Conservation (phyloP, 1,140 invertebrate genomes). For the Drosophila lowei region DNA sequence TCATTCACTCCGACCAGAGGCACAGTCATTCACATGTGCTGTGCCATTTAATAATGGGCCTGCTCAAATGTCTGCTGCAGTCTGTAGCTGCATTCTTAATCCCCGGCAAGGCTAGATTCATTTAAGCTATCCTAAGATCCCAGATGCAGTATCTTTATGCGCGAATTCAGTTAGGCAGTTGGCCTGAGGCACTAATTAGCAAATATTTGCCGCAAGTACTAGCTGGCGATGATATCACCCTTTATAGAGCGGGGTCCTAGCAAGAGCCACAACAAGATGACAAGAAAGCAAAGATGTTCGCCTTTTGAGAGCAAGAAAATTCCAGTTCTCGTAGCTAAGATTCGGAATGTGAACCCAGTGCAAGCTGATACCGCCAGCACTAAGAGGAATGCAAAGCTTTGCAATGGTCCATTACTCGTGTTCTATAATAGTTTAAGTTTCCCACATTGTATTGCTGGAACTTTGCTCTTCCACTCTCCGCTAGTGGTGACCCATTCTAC, state of each 20-base stretch:
- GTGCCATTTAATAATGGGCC: constrained; percentile 27
- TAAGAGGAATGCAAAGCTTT: background rate
- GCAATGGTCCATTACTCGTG: constrained; percentile 8
- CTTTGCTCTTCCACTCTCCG: constrained; percentile 3
- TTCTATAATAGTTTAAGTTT: background rate
- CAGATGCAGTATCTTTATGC: constrained; percentile 17
- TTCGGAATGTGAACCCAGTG: constrained; percentile 1
- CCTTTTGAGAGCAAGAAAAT: constrained; percentile 38
- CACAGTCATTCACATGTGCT: constrained; percentile 25
- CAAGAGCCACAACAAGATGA: background rate
- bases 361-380: constrained; percentile 9
- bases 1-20: constrained; percentile 64
- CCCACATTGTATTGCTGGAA: constrained; percentile 2
- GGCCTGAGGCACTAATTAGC: constrained; percentile 55
- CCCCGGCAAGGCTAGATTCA: constrained; percentile 66
- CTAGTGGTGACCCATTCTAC: too few species aligned
- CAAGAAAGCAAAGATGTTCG: background rate
- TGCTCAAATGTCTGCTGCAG: constrained; percentile 20
- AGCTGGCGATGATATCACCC: constrained; percentile 62
- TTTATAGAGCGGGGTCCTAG: background rate
- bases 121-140: constrained; percentile 40
- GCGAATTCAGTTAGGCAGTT: constrained; percentile 43
- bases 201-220: constrained; percentile 53
- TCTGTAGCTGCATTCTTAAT: constrained; percentile 36
- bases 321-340: constrained; percentile 47